Evolutionary conservation across 2,113 vertebrate genomes (phyloP).

Genomic region (Vanacampus margaritifer): DNA sequence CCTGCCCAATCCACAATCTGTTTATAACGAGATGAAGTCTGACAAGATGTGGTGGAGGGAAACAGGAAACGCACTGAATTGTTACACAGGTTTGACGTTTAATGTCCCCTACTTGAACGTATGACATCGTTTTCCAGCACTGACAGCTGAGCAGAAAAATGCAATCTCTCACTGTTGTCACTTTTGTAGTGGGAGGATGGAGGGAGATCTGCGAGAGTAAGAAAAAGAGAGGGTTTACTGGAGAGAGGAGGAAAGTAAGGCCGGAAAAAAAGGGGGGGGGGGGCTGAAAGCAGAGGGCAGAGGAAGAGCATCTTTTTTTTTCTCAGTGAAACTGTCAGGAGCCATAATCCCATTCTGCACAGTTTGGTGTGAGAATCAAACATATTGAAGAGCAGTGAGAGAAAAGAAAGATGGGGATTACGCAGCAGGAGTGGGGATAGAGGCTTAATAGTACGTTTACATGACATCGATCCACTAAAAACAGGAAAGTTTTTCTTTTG

Average conservation of each 20-base stretch:
- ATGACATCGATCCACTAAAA: conserved; percentile 7
- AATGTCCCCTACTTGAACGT: conserved; percentile 53
- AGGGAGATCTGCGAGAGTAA: neutral
- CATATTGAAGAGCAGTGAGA: conserved; percentile 8
- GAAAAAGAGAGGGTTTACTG: neutral
- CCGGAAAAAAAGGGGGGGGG: conserved; percentile 1
- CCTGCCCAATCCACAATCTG: conserved; percentile 63
- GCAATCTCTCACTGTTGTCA: conserved; percentile 67
- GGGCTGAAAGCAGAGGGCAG: conserved; percentile 11
- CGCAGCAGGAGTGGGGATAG: conserved; percentile 11
- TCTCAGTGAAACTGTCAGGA: conserved; percentile 37
- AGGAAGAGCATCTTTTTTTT: conserved; percentile 22
- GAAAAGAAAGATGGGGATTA: conserved; percentile 10
- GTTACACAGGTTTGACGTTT: conserved; percentile 62
- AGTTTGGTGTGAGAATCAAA: conserved; percentile 39
- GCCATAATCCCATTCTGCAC: conserved; percentile 38
- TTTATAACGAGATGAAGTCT: conserved; percentile 59
- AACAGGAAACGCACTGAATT: conserved; percentile 59
- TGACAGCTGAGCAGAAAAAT: conserved; percentile 50
- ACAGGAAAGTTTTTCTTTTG: neutral
- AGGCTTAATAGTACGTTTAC: conserved; percentile 3
- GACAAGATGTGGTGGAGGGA: conserved; percentile 54
- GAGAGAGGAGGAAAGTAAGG: conserved; percentile 8
- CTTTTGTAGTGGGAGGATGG: conserved; percentile 20
- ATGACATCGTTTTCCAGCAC: conserved; percentile 49